These are phyloP conservation scores for Callithrix jacchus DNA, from an alignment of 2,113 vertebrate genomes.

Conservation along the genomic window DNA sequence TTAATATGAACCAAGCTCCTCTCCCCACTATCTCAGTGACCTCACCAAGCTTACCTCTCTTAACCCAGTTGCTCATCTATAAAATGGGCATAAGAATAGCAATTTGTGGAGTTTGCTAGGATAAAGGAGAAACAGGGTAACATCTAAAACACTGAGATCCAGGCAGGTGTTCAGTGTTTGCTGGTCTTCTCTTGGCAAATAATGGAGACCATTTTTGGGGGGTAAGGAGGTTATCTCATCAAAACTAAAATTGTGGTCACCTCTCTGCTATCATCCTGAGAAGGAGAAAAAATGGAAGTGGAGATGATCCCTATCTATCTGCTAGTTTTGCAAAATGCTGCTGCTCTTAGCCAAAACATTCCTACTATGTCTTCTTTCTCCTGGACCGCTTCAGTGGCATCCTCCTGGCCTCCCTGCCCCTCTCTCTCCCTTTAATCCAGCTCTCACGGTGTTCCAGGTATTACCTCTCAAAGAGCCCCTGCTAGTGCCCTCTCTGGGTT, in stretches of 20 bases:
- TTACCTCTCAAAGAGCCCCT: background rate
- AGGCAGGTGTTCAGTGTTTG: background rate
- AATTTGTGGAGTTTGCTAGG: background rate
- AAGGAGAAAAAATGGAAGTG: background rate
- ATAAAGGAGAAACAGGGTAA: fast-evolving
- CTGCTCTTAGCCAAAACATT: background rate
- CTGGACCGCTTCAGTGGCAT: background rate
- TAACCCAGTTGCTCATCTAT: background rate
- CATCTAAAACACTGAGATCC: background rate
- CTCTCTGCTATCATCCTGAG: background rate
- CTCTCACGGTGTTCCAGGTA: background rate
- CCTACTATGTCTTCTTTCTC: fast-evolving
- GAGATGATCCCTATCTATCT: background rate
- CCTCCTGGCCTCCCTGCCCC: background rate
- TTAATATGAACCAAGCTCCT: background rate
- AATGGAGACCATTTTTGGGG: background rate
- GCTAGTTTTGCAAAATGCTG: background rate
- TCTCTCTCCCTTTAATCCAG: background rate
- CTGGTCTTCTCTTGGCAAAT: background rate
- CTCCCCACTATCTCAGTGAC: background rate
- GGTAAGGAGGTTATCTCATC: background rate
- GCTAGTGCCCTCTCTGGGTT: background rate
- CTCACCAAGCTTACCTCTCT: background rate
- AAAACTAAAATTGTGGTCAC: background rate
- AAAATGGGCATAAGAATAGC: background rate